phyloP scores from a whole-genome alignment of 2,888 invertebrate genomes.

The Hermaeophaga mercurialis region DNA sequence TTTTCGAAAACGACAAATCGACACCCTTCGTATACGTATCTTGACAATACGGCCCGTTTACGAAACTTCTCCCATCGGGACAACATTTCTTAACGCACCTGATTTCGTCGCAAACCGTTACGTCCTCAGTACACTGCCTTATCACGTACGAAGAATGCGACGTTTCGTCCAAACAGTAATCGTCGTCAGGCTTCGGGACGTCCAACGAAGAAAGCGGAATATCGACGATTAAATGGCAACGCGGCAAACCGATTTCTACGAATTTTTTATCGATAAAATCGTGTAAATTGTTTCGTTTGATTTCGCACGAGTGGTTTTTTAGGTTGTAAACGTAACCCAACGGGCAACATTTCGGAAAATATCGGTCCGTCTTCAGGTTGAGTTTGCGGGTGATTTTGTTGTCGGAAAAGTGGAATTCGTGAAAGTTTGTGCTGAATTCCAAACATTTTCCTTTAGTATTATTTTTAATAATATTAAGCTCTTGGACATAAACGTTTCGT shows the following conservation, averaged over 20 bases:
- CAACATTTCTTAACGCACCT: constrained; percentile 63
- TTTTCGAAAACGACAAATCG: constrained; percentile 39
- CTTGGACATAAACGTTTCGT: not conserved
- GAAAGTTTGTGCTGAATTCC: constrained; percentile 14
- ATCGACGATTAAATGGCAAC: constrained; percentile 45
- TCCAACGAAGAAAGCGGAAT: constrained; percentile 16
- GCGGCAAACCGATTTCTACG: constrained; percentile 43
- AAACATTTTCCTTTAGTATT: not conserved
- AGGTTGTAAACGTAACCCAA: constrained; percentile 41
- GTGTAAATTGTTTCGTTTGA: constrained; percentile 25
- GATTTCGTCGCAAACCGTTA: constrained; percentile 40
- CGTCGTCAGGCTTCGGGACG: constrained; percentile 12
- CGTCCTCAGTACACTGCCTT: constrained; percentile 45
- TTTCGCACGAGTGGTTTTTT: constrained; percentile 39
- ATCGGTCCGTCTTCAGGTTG: no score
- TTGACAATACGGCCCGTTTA: constrained; percentile 42
- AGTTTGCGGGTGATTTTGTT: no score
- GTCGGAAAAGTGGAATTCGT: constrained; percentile 10
- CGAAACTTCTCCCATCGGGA: constrained; percentile 61
- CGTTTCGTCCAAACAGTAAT: constrained; percentile 40
- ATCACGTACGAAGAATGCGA: constrained; percentile 26
- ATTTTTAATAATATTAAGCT: not conserved
- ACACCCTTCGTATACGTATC: constrained; percentile 45
- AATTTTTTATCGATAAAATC: constrained; percentile 35
- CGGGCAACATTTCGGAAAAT: constrained; percentile 53